phyloP scores from a whole-genome alignment of 2,888 invertebrate genomes.

The Eupithecia subfuscata region DNA sequence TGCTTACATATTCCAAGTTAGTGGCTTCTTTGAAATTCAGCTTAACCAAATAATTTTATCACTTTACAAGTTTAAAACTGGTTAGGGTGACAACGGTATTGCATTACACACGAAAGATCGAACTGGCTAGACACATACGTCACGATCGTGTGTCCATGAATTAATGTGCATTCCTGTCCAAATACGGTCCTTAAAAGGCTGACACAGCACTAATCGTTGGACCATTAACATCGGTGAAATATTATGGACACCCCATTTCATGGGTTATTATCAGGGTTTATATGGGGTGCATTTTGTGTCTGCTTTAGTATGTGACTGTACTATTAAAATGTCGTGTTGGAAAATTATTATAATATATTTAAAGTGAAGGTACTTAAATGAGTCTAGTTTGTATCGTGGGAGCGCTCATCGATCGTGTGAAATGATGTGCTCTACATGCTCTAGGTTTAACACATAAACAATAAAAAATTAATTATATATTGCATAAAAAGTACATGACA shows the following conservation, averaged over 20 bases:
- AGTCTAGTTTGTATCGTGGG: not conserved
- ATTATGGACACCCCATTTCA: constrained; percentile 47
- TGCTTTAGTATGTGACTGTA: constrained; percentile 22
- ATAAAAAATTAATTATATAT: too few species aligned
- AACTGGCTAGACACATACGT: constrained; percentile 77
- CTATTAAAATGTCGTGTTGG: not conserved
- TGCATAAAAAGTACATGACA: too few species aligned
- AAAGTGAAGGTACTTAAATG: not conserved
- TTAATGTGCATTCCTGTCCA: constrained; percentile 56
- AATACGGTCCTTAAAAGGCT: constrained; percentile 55
- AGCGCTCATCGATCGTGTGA: not conserved
- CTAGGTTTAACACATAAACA: not conserved
- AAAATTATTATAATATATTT: not conserved
- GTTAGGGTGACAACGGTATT: constrained; percentile 39
- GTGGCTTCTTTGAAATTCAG: constrained; percentile 14
- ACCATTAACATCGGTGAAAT: constrained; percentile 62
- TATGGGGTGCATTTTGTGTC: constrained; percentile 24
- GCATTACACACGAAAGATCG: constrained; percentile 56
- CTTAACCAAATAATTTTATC: too few species aligned
- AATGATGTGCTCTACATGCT: not conserved
- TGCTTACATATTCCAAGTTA: not conserved
- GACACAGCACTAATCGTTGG: constrained; percentile 58
- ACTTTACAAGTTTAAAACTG: constrained; percentile 17
- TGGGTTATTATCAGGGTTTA: constrained; percentile 23
- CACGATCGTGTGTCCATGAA: constrained; percentile 61